Conservation (phyloP, 2,888 invertebrate genomes). For the Pseudanteris insignis region DNA sequence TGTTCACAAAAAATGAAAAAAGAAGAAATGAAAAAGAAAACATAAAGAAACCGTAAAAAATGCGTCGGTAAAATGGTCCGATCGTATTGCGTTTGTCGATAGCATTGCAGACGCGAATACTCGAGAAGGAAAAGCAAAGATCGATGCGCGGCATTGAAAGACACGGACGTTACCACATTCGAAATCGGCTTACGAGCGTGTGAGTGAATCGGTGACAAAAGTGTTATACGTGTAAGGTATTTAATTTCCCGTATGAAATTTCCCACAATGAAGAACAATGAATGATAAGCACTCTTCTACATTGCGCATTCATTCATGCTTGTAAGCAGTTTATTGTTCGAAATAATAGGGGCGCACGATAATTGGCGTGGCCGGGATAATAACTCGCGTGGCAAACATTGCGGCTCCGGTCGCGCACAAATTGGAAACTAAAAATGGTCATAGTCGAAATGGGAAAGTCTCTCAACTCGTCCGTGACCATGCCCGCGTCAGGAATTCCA, state of each 20-base stretch:
- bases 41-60: no score
- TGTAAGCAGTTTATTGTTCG: constrained; percentile 8
- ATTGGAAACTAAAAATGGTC: constrained; percentile 19
- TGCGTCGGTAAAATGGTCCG: no score
- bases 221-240: constrained; percentile 6
- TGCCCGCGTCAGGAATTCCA: constrained; percentile 4
- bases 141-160: no score
- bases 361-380: background rate
- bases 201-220: constrained; percentile 18
- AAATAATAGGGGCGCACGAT: constrained; percentile 4
- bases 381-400: background rate
- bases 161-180: no score
- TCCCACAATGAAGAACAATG: background rate
- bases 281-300: no score
- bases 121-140: no score
- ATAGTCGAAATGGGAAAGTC: background rate
- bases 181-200: no score
- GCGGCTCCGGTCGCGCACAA: background rate
- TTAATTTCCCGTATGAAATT: constrained; percentile 10
- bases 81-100: no score
- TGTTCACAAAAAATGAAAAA: no score
- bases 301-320: background rate
- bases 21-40: no score
- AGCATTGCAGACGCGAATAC: no score
- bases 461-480: constrained; percentile 6